A percentile compares a stretch with the other conserved stretches of the same genome.
These are phyloP conservation scores for Teleopsis dalmanni DNA, from an alignment of 1,140 invertebrate genomes.

Conservation along the genomic window DNA sequence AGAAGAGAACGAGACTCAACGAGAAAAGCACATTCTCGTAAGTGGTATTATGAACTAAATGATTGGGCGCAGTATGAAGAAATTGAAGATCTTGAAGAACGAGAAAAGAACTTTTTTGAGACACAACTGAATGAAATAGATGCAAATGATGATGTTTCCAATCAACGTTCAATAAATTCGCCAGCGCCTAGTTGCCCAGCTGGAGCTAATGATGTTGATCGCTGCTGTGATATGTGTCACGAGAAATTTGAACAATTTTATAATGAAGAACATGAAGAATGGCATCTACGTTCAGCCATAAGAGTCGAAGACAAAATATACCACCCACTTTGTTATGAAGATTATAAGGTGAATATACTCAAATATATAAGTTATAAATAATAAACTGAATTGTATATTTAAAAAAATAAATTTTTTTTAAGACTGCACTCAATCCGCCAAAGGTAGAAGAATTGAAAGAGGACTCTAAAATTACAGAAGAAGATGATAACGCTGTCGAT, in stretches of 20 bases:
- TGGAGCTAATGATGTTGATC: slow-evolving; percentile 51
- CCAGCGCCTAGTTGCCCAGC: slow-evolving; percentile 34
- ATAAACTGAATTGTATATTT: not conserved
- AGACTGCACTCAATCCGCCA: slow-evolving; percentile 29
- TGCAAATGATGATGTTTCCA: slow-evolving; percentile 40
- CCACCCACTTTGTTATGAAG: slow-evolving; percentile 86
- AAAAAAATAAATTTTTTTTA: not conserved
- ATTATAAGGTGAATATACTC: slow-evolving; percentile 62
- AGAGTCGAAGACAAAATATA: slow-evolving; percentile 70
- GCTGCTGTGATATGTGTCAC: slow-evolving; percentile 76
- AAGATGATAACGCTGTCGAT: slow-evolving; percentile 10
- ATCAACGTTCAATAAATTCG: slow-evolving; percentile 33
- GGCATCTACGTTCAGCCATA: slow-evolving; percentile 82
- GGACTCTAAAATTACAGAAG: slow-evolving; percentile 20
- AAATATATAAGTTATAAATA: not conserved
- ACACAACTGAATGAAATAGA: slow-evolving; percentile 55
- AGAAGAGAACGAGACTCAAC: slow-evolving; percentile 76
- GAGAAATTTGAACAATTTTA: slow-evolving; percentile 91
- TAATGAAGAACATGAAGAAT: slow-evolving; percentile 92
- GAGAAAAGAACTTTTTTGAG: slow-evolving; percentile 86
- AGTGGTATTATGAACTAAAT: slow-evolving; percentile 82
- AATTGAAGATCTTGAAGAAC: slow-evolving; percentile 85
- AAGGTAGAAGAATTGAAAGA: slow-evolving; percentile 15
- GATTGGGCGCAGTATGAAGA: slow-evolving; percentile 95
- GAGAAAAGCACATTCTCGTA: slow-evolving; percentile 70